Evolutionary conservation across 2,888 invertebrate genomes (phyloP), one percentile per base, ranked within the genome.

Genomic region (Pterostichus niger): DNA sequence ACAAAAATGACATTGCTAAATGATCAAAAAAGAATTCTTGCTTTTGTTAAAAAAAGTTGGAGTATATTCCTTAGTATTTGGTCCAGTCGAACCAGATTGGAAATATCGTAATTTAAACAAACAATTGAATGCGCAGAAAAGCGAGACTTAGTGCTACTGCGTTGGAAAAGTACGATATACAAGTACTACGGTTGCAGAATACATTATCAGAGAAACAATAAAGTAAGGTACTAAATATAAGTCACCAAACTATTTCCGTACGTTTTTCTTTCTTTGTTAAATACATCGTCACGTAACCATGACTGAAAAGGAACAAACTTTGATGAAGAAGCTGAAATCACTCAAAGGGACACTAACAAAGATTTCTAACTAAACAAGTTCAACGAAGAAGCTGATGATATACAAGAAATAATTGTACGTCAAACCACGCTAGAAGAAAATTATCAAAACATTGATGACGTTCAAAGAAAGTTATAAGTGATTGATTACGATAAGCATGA

Each of bases 361-460:
- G n/a, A 56, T 56, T 56, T 56, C n/a, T 56, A 56, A 1, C 2
- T 56, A 56, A 56, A 56, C 13, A 56, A 56, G 56, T 56, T 56
- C n/a, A 56, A 56, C 56, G 2, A 56, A 56, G 56, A 11, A 56
- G n/a, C 1, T n/a, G 13, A 56, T 56, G 56, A 56, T 24, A 56
- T 56, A 56, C 54, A 54, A 54, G 35, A 54, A 54, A 54, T 54
- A 54, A 54, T 54, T 7, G 54, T 54, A 54, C 54, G 54, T 54
- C 54, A 54, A 54, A 13, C 54, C 3, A 3, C 54, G 15, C 54
- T 54, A 13, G 54, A 54, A 54, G 54, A 54, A 3, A 54, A 3
- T 54, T 54, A 54, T 56, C 56, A 13, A 56, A 56, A 56, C 56
- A 56, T 56, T 56, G 56, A 56, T 56, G 13, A 56, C 4, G 56